These are phyloP conservation scores for Hymenopus coronatus DNA, from an alignment of 2,888 invertebrate species.

Conservation along the genomic window DNA sequence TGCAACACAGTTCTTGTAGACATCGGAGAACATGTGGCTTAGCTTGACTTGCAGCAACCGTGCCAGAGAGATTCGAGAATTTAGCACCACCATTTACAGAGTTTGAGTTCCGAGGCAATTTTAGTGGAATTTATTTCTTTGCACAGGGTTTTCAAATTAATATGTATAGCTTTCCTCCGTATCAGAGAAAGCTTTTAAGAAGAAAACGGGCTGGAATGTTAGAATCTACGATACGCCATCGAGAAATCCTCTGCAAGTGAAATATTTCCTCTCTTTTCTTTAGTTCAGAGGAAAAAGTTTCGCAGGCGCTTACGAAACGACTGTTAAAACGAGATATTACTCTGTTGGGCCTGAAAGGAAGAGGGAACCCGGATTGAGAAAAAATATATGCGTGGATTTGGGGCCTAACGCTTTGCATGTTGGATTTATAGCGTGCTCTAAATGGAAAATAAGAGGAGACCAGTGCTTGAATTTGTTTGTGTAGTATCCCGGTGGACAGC, in stretches of 20 bases:
- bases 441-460: not conserved
- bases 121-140: not conserved
- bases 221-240: constrained; percentile 3
- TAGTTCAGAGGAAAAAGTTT: not conserved
- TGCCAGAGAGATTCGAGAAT: not conserved
- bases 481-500: not conserved
- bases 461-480: not conserved
- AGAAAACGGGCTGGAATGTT: not conserved
- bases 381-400: constrained; percentile 6
- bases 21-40: too few relatives aligned
- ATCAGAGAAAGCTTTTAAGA: not conserved
- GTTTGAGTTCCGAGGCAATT: not conserved
- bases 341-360: not conserved
- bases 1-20: too few relatives aligned
- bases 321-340: constrained; percentile 14
- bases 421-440: not conserved
- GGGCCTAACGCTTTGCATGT: not conserved
- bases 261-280: not conserved
- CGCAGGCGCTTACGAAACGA: not conserved
- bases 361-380: not conserved
- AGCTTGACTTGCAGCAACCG: too few relatives aligned
- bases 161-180: not conserved
- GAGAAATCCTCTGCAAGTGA: not conserved
- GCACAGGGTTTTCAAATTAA: not conserved
- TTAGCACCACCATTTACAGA: not conserved